These are phyloP conservation scores for Carlito syrichta DNA, from an alignment of 2,113 vertebrate genomes.

Conservation along the genomic window DNA sequence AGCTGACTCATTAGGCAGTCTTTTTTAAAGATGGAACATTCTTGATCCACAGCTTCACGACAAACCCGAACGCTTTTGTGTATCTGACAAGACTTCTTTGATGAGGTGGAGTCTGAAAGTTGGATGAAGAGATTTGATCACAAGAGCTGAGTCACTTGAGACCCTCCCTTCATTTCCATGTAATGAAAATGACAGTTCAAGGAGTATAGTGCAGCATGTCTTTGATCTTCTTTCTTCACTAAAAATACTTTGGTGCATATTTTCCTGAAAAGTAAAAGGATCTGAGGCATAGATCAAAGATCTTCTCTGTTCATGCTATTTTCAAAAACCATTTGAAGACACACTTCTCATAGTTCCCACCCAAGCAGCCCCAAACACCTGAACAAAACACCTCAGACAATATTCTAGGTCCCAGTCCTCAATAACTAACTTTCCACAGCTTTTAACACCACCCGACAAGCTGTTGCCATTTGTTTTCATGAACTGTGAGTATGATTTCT, in stretches of 20 bases:
- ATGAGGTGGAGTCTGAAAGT: not conserved
- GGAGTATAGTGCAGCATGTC: not conserved
- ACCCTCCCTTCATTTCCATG: not conserved
- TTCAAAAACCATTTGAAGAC: slow-evolving; percentile 26
- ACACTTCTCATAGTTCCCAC: not conserved
- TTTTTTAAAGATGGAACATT: not conserved
- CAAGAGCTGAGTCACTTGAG: not conserved
- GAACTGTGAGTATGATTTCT: not conserved
- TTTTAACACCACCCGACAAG: not conserved
- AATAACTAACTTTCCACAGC: not conserved
- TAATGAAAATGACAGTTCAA: not conserved
- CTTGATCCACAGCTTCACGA: not conserved
- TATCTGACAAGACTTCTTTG: not conserved
- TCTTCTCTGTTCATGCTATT: not conserved
- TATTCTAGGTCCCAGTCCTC: not conserved
- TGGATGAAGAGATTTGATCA: not conserved
- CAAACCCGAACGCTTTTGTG: not conserved
- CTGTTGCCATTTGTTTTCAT: not conserved
- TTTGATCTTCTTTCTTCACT: slow-evolving; percentile 51
- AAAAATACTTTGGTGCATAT: slow-evolving; percentile 31
- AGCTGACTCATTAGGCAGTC: not conserved
- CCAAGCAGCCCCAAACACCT: not conserved
- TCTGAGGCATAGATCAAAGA: slow-evolving; percentile 47
- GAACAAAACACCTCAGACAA: not conserved
- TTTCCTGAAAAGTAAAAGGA: slow-evolving; percentile 9